phyloP scores from a whole-genome alignment of 1,140 invertebrate species.

The Neodiprion virginianus region DNA sequence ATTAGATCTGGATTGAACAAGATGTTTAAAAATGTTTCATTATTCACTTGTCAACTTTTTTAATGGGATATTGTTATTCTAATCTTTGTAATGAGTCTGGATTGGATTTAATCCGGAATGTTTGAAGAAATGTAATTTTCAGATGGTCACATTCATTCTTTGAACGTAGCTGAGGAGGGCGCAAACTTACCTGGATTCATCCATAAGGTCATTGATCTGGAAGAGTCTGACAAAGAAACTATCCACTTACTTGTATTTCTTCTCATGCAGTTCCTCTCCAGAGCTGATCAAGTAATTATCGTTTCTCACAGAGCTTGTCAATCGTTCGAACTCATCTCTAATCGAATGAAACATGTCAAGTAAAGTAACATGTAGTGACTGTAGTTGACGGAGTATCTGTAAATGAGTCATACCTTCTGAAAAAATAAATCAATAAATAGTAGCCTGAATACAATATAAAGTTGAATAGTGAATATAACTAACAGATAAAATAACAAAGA shows the following conservation, averaged over 20 bases:
- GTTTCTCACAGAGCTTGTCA: constrained; percentile 18
- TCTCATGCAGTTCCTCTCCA: constrained; percentile 92
- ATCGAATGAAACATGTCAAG: no score
- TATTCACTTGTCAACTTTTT: constrained; percentile 10
- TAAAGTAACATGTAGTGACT: no score
- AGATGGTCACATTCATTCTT: constrained; percentile 81
- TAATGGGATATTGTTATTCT: constrained; percentile 11
- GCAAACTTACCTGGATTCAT: constrained; percentile 71
- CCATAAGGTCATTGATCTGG: constrained; percentile 86
- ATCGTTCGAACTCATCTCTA: not conserved
- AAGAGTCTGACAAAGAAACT: constrained; percentile 95
- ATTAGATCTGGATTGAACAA: not conserved
- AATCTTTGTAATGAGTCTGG: constrained; percentile 9
- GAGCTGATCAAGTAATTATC: constrained; percentile 70
- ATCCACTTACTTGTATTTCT: constrained; percentile 95
- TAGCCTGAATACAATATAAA: not conserved
- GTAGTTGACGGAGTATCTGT: no score
- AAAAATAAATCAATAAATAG: not conserved
- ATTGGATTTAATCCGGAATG: not conserved
- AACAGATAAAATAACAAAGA: constrained; percentile 19
- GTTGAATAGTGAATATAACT: constrained; percentile 21
- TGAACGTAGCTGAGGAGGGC: constrained; percentile 74
- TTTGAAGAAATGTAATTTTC: constrained; percentile 38
- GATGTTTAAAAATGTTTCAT: not conserved
- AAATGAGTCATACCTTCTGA: not conserved